Evolutionary conservation across 2,888 invertebrate genomes (phyloP).

Genomic region (Deilephila elpenor): DNA sequence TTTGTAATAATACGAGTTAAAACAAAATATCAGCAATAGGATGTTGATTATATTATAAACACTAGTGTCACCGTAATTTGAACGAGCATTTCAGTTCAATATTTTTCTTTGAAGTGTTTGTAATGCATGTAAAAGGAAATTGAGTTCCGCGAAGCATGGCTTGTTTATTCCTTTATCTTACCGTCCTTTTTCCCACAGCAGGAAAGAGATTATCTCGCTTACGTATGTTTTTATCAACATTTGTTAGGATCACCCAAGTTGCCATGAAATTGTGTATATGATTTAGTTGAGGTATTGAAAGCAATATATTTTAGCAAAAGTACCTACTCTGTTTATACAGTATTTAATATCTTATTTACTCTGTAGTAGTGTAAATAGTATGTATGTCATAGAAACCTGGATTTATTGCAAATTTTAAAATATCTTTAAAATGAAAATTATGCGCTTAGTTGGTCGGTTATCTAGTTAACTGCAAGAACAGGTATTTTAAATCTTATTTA

Average conservation of each 20-base stretch:
- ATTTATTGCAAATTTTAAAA: too few species aligned
- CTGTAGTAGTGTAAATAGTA: too few species aligned
- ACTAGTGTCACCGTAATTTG: neutral
- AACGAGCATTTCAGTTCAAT: slow-evolving; percentile 5
- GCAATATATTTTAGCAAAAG: neutral
- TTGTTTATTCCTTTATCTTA: slow-evolving; percentile 16
- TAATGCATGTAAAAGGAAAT: slow-evolving; percentile 17
- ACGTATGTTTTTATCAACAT: slow-evolving; percentile 12
- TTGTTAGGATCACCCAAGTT: slow-evolving; percentile 19
- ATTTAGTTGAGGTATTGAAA: neutral
- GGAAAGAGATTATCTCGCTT: slow-evolving; percentile 15
- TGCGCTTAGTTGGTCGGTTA: too few species aligned
- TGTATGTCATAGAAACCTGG: too few species aligned
- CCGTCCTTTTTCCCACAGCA: slow-evolving; percentile 21
- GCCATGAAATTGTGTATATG: neutral
- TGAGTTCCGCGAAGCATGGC: neutral
- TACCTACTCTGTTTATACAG: too few species aligned
- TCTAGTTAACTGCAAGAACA: too few species aligned
- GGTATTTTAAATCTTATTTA: too few species aligned
- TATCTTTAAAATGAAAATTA: too few species aligned
- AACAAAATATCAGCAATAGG: too few species aligned
- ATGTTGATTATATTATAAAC: neutral
- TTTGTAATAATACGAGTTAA: too few species aligned
- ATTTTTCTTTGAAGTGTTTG: neutral
- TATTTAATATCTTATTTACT: too few species aligned